Conservation (phyloP, 2,797 vertebrate species). For the Brachymystax lenok region DNA sequence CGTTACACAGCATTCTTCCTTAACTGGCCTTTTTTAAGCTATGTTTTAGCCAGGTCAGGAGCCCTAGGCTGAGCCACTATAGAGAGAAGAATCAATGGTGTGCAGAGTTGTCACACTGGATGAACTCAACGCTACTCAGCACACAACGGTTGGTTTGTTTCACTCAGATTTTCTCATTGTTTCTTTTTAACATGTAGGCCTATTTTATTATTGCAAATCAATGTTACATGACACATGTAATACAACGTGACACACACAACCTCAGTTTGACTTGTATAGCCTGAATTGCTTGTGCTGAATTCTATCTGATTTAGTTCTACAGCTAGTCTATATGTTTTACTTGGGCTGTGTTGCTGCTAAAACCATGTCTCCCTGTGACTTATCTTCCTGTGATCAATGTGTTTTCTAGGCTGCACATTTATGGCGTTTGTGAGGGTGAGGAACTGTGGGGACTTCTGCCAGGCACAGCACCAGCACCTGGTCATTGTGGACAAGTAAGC, state of each 20-base stretch:
- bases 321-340: background rate
- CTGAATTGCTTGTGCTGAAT: background rate
- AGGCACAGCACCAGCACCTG: constrained; percentile 99
- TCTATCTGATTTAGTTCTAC: background rate
- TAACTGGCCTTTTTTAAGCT: background rate
- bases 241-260: background rate
- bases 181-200: background rate
- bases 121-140: constrained; percentile 65
- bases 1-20: background rate
- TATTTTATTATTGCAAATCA: background rate
- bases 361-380: background rate
- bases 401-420: constrained; percentile 87
- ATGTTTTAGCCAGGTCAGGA: constrained; percentile 32
- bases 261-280: background rate
- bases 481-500: constrained; percentile 93
- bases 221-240: background rate
- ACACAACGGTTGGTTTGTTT: constrained; percentile 63
- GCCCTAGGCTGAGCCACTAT: constrained; percentile 54
- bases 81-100: constrained; percentile 71
- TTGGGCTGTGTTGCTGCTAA: background rate
- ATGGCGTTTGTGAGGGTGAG: constrained; percentile 96
- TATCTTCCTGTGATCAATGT: constrained; percentile 40
- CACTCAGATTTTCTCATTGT: background rate
- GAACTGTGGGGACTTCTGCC: constrained; percentile 96
- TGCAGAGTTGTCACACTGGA: constrained; percentile 76